These are phyloP conservation scores for Halcyon badia DNA, from an alignment of 2,797 vertebrate species.

Conservation along the genomic window DNA sequence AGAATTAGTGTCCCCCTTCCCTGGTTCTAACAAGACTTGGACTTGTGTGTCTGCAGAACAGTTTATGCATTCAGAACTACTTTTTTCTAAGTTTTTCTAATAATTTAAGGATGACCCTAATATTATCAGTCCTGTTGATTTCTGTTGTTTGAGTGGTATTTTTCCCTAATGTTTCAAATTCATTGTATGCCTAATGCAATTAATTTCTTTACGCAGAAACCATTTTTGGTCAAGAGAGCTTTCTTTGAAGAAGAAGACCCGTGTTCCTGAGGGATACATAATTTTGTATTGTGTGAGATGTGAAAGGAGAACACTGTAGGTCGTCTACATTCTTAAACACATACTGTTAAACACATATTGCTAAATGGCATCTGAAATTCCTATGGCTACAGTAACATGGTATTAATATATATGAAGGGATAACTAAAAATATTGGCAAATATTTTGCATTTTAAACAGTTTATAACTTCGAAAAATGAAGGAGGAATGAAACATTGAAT, in stretches of 20 bases:
- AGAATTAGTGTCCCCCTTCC: neutral
- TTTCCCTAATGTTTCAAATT: neutral
- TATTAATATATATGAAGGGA: neutral
- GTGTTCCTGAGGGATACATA: neutral
- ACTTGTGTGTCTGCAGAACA: neutral
- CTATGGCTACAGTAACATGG: neutral
- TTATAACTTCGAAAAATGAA: neutral
- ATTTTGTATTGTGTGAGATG: neutral
- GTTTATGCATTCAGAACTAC: neutral
- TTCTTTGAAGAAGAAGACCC: neutral
- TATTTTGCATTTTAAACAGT: neutral
- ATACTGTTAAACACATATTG: neutral
- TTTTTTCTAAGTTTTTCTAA: neutral
- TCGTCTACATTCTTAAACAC: neutral
- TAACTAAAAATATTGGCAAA: neutral
- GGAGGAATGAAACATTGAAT: neutral
- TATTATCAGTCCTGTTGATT: neutral
- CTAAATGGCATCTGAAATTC: neutral
- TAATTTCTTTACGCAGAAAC: neutral
- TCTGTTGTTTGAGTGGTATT: neutral
- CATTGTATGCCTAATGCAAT: neutral
- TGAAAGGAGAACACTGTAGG: neutral
- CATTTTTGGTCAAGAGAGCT: neutral
- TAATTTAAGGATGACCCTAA: neutral
- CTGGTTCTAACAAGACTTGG: neutral